Conservation (phyloP, 2,797 vertebrate species). For the Falco cherrug region DNA sequence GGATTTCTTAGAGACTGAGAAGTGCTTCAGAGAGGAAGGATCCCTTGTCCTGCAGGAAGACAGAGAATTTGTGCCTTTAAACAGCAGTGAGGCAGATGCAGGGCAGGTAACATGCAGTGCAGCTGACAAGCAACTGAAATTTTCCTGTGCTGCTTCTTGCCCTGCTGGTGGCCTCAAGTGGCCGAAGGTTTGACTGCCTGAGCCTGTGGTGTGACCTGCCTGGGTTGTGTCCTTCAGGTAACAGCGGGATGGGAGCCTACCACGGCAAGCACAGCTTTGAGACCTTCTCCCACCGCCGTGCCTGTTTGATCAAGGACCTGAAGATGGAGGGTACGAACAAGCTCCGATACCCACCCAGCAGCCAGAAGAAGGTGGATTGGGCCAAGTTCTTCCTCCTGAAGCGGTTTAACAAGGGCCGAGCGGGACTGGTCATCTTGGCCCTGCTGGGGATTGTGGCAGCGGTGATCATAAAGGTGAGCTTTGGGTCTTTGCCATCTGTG, state of each 20-base stretch:
- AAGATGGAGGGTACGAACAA: slow-evolving; percentile 80
- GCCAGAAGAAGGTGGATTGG: slow-evolving; percentile 60
- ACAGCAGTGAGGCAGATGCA: no score
- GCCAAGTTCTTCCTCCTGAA: slow-evolving; percentile 65
- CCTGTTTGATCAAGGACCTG: slow-evolving; percentile 86
- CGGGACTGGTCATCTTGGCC: neutral
- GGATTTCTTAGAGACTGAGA: neutral
- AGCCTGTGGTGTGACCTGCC: neutral
- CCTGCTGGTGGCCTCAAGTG: neutral
- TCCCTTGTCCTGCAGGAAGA: neutral
- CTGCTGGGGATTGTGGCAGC: slow-evolving; percentile 34
- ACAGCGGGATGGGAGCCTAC: slow-evolving; percentile 90
- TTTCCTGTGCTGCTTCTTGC: neutral
- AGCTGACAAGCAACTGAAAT: neutral
- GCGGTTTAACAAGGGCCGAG: neutral
- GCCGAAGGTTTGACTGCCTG: neutral
- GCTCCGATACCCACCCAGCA: slow-evolving; percentile 83
- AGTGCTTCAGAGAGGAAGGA: neutral
- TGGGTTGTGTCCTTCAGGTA: slow-evolving; percentile 72
- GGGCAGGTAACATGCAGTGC: neutral
- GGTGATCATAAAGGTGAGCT: slow-evolving; percentile 58
- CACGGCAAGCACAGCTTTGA: slow-evolving; percentile 84
- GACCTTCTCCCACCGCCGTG: slow-evolving; percentile 85
- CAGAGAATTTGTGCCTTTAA: neutral
- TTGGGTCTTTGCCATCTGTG: accelerated